Conservation (phyloP, 2,888 invertebrate species). For the Leptinotarsa peninsularis region DNA sequence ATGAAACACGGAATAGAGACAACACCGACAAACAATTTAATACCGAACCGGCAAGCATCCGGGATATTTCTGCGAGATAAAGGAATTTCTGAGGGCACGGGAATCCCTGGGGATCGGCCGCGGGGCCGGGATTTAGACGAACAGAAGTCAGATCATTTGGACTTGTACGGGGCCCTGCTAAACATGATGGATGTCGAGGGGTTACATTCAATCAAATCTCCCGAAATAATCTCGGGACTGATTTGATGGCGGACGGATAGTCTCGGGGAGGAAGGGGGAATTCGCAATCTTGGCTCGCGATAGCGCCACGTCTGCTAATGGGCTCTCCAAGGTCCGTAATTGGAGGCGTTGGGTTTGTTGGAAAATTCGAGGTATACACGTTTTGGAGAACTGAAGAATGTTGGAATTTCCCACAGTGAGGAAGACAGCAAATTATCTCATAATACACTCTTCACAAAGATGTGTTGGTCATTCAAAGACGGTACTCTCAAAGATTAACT, state of each 20-base stretch:
- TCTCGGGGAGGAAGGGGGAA: slow-evolving; percentile 38
- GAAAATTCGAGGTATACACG: slow-evolving; percentile 2
- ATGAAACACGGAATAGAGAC: slow-evolving; percentile 27
- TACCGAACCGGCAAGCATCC: slow-evolving; percentile 30
- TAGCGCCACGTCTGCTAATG: slow-evolving; percentile 41
- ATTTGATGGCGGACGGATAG: slow-evolving; percentile 56
- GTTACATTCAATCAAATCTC: slow-evolving; percentile 60
- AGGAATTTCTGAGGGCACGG: slow-evolving; percentile 31
- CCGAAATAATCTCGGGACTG: slow-evolving; percentile 57
- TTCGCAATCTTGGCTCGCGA: slow-evolving; percentile 44
- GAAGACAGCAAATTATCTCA: no score
- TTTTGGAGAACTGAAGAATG: no score
- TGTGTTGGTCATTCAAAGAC: no score
- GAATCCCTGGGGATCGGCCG: slow-evolving; percentile 51
- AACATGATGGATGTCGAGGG: slow-evolving; percentile 60
- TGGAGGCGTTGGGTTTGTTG: slow-evolving; percentile 27
- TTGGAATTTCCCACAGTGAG: no score
- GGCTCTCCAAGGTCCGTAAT: slow-evolving; percentile 45
- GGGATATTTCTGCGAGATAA: slow-evolving; percentile 28
- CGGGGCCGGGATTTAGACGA: slow-evolving; percentile 56
- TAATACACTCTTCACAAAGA: no score
- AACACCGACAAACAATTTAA: slow-evolving; percentile 40
- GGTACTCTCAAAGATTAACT: no score
- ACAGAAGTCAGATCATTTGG: slow-evolving; percentile 61
- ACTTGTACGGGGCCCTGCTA: slow-evolving; percentile 58